These are phyloP conservation scores for Andrena chrysosceles DNA, from an alignment of 2,888 invertebrate genomes.

Conservation along the genomic window DNA sequence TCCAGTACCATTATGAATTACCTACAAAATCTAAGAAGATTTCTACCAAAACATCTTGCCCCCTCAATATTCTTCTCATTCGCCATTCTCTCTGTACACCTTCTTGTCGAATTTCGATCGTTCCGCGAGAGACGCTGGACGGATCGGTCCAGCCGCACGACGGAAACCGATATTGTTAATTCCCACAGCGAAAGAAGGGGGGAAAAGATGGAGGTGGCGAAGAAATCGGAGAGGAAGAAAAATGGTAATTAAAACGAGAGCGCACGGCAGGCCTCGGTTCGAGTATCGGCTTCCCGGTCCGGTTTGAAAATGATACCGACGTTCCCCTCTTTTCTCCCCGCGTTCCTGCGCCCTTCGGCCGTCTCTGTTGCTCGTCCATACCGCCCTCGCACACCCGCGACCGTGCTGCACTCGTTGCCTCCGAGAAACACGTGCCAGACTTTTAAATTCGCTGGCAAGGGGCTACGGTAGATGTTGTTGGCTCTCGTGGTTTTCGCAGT, in stretches of 20 bases:
- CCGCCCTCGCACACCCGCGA: background rate
- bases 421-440: slow-evolving; percentile 59
- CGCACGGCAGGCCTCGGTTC: slow-evolving; percentile 72
- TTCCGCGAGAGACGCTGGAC: slow-evolving; percentile 23
- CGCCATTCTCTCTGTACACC: background rate
- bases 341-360: slow-evolving; percentile 4
- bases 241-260: slow-evolving; percentile 81
- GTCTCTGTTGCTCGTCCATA: background rate
- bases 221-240: slow-evolving; percentile 80
- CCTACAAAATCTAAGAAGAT: no score
- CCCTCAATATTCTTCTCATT: no score
- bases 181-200: slow-evolving; percentile 61
- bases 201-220: slow-evolving; percentile 50
- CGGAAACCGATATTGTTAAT: slow-evolving; percentile 74
- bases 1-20: no score
- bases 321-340: slow-evolving; percentile 52
- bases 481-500: slow-evolving; percentile 57
- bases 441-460: slow-evolving; percentile 58
- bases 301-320: slow-evolving; percentile 79
- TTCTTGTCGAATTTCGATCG: background rate
- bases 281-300: slow-evolving; percentile 77
- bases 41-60: no score
- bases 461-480: slow-evolving; percentile 10
- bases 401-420: slow-evolving; percentile 1
- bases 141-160: slow-evolving; percentile 46